Percentiles rank a stretch among this genome's conserved stretches.
Evolutionary conservation across 2,888 invertebrate genomes (phyloP).

Genomic region (Leucoma salicis): DNA sequence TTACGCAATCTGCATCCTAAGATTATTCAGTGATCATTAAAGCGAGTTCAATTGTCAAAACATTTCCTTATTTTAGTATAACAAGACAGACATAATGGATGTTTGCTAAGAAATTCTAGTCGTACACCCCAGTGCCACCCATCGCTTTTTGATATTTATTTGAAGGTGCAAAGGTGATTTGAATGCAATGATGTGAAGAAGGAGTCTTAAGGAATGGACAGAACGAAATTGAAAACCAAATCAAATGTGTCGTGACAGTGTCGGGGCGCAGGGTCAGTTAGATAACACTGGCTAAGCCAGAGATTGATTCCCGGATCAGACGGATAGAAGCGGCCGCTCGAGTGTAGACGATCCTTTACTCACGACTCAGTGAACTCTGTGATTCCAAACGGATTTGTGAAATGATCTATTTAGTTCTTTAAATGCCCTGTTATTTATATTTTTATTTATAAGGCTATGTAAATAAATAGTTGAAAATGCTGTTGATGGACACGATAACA

Average conservation of each 20-base stretch:
- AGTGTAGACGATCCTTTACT: slow-evolving; percentile 74
- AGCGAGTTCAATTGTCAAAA: too few species aligned
- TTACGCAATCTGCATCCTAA: too few species aligned
- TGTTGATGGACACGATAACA: too few species aligned
- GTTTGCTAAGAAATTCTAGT: too few species aligned
- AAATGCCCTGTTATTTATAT: background rate
- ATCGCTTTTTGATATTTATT: too few species aligned
- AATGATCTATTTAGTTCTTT: background rate
- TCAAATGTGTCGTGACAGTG: slow-evolving; percentile 64
- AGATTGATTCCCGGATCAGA: slow-evolving; percentile 79
- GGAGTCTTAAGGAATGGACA: slow-evolving; percentile 37
- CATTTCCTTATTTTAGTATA: too few species aligned
- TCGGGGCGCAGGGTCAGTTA: slow-evolving; percentile 66
- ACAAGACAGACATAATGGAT: too few species aligned
- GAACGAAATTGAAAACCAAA: slow-evolving; percentile 59
- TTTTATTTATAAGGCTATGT: too few species aligned
- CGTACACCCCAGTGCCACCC: too few species aligned
- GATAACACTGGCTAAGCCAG: slow-evolving; percentile 70
- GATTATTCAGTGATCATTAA: too few species aligned
- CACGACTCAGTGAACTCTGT: slow-evolving; percentile 64
- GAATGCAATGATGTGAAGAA: slow-evolving; percentile 27
- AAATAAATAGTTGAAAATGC: too few species aligned
- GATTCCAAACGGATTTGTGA: slow-evolving; percentile 51
- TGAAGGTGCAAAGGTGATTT: slow-evolving; percentile 15
- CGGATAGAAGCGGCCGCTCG: slow-evolving; percentile 57